These are phyloP conservation scores for Tortricodes alternella DNA, from an alignment of 2,888 invertebrate species.

Conservation along the genomic window DNA sequence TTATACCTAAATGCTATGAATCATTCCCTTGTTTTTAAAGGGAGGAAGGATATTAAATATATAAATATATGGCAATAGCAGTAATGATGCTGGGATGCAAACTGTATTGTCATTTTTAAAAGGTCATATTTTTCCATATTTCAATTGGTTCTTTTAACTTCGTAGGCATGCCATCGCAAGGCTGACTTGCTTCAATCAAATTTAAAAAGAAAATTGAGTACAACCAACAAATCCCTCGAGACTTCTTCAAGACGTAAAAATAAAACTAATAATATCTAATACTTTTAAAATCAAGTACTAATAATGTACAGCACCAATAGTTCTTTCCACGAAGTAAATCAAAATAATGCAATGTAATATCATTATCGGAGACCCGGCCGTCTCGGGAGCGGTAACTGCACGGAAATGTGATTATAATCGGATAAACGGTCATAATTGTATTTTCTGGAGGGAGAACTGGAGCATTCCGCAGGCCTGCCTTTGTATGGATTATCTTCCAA, in stretches of 20 bases:
- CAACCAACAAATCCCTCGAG: too few species aligned
- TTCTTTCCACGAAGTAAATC: neutral
- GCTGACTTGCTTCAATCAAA: too few species aligned
- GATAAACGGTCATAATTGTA: constrained; percentile 3
- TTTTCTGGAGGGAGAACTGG: constrained; percentile 2
- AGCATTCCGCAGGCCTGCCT: neutral
- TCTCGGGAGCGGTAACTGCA: neutral
- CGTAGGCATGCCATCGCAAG: too few species aligned
- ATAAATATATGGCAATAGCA: neutral
- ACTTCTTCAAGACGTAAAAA: too few species aligned
- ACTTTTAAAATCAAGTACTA: too few species aligned
- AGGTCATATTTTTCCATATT: too few species aligned
- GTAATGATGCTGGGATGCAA: too few species aligned
- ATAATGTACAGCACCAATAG: too few species aligned
- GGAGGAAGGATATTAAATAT: neutral
- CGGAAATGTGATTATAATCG: constrained; percentile 4
- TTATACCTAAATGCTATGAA: constrained; percentile 25
- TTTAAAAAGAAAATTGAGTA: too few species aligned
- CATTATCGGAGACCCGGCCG: neutral
- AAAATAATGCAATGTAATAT: neutral
- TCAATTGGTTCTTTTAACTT: too few species aligned
- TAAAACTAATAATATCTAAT: too few species aligned
- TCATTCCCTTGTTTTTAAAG: constrained; percentile 8
- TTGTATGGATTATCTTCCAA: neutral
- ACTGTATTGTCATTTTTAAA: too few species aligned